These are phyloP conservation scores for Drosophila carrolli DNA, from an alignment of 1,140 invertebrate species.

Conservation along the genomic window DNA sequence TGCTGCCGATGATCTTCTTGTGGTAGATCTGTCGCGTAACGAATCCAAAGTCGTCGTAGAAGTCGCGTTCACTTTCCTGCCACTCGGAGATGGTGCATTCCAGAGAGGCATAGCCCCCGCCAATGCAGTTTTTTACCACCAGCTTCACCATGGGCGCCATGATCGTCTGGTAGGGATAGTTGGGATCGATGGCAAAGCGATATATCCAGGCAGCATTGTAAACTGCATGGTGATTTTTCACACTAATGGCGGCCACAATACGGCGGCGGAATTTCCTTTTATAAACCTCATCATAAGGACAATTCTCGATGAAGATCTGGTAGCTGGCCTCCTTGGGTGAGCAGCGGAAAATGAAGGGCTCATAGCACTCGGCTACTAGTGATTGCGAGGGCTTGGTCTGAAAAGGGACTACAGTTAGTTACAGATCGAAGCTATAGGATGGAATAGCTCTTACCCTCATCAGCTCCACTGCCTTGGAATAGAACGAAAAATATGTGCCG, in stretches of 20 bases:
- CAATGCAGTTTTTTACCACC: conserved; percentile 62
- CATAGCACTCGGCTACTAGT: conserved; percentile 79
- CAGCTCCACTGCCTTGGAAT: conserved; percentile 76
- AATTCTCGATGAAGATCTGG: conserved; percentile 71
- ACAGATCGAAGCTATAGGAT: too few species aligned
- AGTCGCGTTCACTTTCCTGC: conserved; percentile 78
- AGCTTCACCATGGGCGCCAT: conserved; percentile 74
- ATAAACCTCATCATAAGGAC: conserved; percentile 59
- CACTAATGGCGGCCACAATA: conserved; percentile 71
- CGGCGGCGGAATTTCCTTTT: conserved; percentile 73
- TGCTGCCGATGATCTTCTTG: conserved; percentile 81
- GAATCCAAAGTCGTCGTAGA: conserved; percentile 74
- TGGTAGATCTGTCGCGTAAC: conserved; percentile 81
- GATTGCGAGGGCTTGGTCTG: conserved; percentile 75
- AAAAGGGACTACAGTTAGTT: background rate
- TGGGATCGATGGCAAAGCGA: conserved; percentile 73
- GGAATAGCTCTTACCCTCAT: conserved; percentile 54
- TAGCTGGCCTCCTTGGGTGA: conserved; percentile 75
- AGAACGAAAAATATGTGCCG: conserved; percentile 79
- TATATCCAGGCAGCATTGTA: conserved; percentile 83
- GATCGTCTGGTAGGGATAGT: conserved; percentile 75
- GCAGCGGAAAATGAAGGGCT: conserved; percentile 77
- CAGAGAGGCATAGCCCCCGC: conserved; percentile 63
- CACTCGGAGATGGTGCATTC: conserved; percentile 81
- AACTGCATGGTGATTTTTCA: conserved; percentile 73